Conservation (phyloP, 2,113 vertebrate genomes). For the Lipophrys pholis region DNA sequence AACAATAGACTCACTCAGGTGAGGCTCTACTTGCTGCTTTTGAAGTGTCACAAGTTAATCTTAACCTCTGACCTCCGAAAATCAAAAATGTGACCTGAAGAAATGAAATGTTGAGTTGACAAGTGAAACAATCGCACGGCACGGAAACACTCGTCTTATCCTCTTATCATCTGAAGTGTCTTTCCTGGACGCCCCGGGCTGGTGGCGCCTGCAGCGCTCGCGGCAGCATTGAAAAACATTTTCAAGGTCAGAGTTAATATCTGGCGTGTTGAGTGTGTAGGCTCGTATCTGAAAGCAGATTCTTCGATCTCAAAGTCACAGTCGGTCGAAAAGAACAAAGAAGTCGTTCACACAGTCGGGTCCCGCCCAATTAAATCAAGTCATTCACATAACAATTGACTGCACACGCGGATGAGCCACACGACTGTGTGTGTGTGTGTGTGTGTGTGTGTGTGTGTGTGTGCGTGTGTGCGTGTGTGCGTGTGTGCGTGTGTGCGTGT, state of each 20-base stretch:
- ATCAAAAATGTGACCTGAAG: too few species aligned
- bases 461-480: too few species aligned
- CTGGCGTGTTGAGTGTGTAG: background rate
- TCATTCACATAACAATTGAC: constrained; percentile 36
- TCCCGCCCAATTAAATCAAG: constrained; percentile 52
- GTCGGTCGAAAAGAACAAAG: constrained; percentile 60
- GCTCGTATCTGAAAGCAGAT: constrained; percentile 4
- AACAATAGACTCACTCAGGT: too few species aligned
- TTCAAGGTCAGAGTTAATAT: constrained; percentile 52
- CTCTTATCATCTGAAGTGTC: background rate
- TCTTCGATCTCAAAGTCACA: constrained; percentile 40
- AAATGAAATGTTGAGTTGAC: too few species aligned
- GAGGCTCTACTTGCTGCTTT: too few species aligned
- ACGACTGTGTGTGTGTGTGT: constrained; percentile 18
- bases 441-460: too few species aligned
- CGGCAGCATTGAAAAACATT: background rate
- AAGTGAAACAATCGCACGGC: too few species aligned
- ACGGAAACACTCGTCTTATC: too few species aligned
- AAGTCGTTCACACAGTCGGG: constrained; percentile 22
- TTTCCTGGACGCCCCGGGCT: constrained; percentile 16
- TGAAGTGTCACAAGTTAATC: too few species aligned
- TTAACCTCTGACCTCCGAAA: too few species aligned
- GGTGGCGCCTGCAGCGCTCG: background rate
- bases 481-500: too few species aligned
- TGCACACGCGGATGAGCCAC: constrained; percentile 21